Evolutionary conservation across 2,888 invertebrate genomes (phyloP), one percentile per base, ranked within the genome.

Genomic region (Lithophane semibrunnea): DNA sequence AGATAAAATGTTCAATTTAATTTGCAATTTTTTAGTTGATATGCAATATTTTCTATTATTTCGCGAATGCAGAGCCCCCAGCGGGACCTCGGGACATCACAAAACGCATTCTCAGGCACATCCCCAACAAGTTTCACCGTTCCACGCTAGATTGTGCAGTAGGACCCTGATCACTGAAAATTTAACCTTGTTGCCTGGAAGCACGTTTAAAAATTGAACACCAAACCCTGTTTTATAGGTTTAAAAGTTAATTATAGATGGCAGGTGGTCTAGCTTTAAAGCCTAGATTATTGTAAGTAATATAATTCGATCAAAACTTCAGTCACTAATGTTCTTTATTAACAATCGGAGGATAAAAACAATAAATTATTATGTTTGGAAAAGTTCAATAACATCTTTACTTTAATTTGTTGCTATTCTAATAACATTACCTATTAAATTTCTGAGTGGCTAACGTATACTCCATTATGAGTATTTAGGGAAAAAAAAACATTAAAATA

Each of bases 61-160:
- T 54, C 21, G 44, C 44, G 61, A 29, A 29, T 44, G n/a, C 73
- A 73, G 73, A 44, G 75, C 73, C 52, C 13, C 29, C 44, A n/a
- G n/a, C 44, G 73, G 29, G 3, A 52, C 16, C 0, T 63, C 9
- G 29, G 12, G 13, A 52, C 61, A 63, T 29, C 29, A 44, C n/a
- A 44, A 72, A 44, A n/a, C 29, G 44, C 61, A 73, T 47, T 56
- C 52, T 13, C 29, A 63, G 29, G 63, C 29, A 44, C 73, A n/a
- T 10, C 29, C 44, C 37, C 18, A 44, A 73, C 47, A 64, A 73
- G 54, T 73, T 73, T 54, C 44, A 18, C 44, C 21, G 63, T 63
- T 64, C 63, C 63, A 73, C 75, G 63, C 54, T 56, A 75, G 75
- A 63, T 54, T n/a, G 73, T 72, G 61, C 63, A 54, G 12, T 21